Base-by-base conservation (phyloP, 2,113 vertebrate genomes). In the Pterophyllum scalare region DNA sequence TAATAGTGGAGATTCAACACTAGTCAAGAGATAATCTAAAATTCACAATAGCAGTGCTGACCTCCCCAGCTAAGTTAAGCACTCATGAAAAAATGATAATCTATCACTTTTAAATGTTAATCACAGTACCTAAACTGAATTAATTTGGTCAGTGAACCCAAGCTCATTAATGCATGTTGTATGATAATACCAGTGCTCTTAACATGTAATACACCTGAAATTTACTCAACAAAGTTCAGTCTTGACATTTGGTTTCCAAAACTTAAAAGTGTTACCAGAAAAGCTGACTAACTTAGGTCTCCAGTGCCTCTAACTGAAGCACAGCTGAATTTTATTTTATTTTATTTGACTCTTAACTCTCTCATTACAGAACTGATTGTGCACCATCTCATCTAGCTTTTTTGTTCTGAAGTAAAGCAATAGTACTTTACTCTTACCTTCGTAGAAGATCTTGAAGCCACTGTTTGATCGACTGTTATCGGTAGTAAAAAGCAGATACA, bases 401-500 rank as follows among this genome's bases (percentile, higher is more conserved):
- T 57, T 72, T 64, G 46, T 19, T 74, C 3, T 46, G 2, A 59
- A 77, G 49, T 79, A 43, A 31, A 33, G 4, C 12, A 80, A 56
- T 2, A 40, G 20, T 5, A 78, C 22, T 2, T 26, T 22, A 8
- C 20, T 67, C 94, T 94, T 38, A 99, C 98, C 98, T 96, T 99
- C 97, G 89, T 99, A 99, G 87, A 98, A 98, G 94, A 99, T 98
- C 94, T 98, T 99, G 95, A 99, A 99, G 79, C 98, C 98, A 80
- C 97, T 99, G 89, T 99, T 99, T 61, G 98, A 99, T 88, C 98
- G 97, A 85, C 98, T 99, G 91, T 98, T 99, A 91, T 99, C 98
- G n/a, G 98, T 99, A 82, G 97, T 98, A 94, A 99, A 99, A 6
- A 99, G 97, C 82, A 99, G 96, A 82, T 99, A 99, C 89, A 99